Evolutionary conservation across 2,113 vertebrate species (phyloP), one percentile per base, ranked within the genome.

Genomic region (Acanthisitta chloris): DNA sequence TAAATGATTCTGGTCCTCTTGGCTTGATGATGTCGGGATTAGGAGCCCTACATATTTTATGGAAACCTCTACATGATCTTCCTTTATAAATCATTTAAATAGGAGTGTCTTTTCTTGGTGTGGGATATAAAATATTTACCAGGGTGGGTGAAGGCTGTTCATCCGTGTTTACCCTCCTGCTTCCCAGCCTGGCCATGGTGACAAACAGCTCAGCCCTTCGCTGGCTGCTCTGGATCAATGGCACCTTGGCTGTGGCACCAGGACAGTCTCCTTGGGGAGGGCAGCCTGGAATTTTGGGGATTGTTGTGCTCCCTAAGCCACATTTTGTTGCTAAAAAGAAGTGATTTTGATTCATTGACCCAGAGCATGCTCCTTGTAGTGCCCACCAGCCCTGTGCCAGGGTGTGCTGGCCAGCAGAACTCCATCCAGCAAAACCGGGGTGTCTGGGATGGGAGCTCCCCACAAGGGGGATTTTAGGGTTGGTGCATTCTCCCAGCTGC

Each of bases 11-110:
- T 71, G 58, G 94, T 90, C 95, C 95, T 94, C 92, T 90, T 93
- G 77, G 93, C 96, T 85, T 94, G 92, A 94, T 91, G 95, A 97
- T 96, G 94, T 96, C 94, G 93, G 96, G 93, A 96, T 97, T 97
- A 97, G 96, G 92, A 95, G 91, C 95, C 97, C 93, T 97, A 96
- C 96, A 96, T 97, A 97, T 97, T 97, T 97, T 95, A 97, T 97
- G 77, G 93, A 73, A 97, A 91, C 94, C 94, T 95, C 97, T 91
- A 81, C 94, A 94, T 90, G 96, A 95, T 95, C 96, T 90, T 95
- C 89, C 95, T 88, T 91, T 89, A 97, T 97, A 96, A 97, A 97
- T 97, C 97, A 97, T 96, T 96, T 80, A 97, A 94, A 84, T 84
- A 91, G 88, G 90, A 95, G 91, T 93, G 92, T 92, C 94, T 95